These are phyloP conservation scores for Sepiola atlantica DNA, from an alignment of 2,888 invertebrate species.

Conservation along the genomic window DNA sequence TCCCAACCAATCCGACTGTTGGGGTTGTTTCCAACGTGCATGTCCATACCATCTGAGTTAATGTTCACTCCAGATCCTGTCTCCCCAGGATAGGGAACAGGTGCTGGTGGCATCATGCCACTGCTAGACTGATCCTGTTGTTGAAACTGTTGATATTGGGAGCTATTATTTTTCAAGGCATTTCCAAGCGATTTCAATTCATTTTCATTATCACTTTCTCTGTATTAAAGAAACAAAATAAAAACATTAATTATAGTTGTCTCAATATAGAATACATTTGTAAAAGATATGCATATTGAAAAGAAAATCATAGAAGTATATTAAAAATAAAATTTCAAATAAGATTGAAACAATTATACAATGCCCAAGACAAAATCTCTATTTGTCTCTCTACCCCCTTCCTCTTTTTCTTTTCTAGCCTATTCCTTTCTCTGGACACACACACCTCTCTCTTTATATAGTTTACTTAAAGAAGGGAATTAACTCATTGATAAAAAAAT, in stretches of 20 bases:
- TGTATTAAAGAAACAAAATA: slow-evolving; percentile 54
- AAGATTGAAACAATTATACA: too few species aligned
- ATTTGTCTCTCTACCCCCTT: too few species aligned
- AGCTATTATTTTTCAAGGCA: slow-evolving; percentile 42
- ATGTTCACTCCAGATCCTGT: slow-evolving; percentile 38
- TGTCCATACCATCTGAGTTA: slow-evolving; percentile 41
- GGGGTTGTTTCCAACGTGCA: slow-evolving; percentile 34
- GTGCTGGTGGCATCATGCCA: slow-evolving; percentile 47
- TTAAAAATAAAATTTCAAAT: too few species aligned
- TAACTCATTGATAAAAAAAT: too few species aligned
- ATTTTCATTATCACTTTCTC: slow-evolving; percentile 72
- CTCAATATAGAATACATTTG: background rate
- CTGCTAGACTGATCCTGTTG: slow-evolving; percentile 39
- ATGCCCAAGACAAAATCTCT: too few species aligned
- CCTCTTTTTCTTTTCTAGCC: too few species aligned
- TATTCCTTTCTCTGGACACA: too few species aligned
- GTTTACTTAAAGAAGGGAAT: too few species aligned
- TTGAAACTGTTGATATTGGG: slow-evolving; percentile 32
- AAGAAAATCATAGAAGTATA: background rate
- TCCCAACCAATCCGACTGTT: slow-evolving; percentile 42
- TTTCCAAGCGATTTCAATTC: slow-evolving; percentile 67
- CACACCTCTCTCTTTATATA: too few species aligned
- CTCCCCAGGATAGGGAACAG: slow-evolving; percentile 43
- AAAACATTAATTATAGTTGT: background rate
- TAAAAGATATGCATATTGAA: background rate